Evolutionary conservation across 2,797 vertebrate genomes (phyloP).

Genomic region (Triplophysa yarkandensis): DNA sequence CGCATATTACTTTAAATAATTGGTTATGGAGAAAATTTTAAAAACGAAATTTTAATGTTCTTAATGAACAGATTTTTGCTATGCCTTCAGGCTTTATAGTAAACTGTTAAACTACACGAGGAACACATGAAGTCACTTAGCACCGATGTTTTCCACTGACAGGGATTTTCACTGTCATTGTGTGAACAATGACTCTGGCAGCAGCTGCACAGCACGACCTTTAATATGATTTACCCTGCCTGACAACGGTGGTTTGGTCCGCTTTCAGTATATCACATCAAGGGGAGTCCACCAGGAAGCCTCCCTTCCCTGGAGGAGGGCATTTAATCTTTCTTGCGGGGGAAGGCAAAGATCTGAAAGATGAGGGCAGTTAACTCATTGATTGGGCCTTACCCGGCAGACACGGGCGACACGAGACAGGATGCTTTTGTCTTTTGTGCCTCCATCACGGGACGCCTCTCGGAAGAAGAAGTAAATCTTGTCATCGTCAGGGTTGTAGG

Average conservation of each 20-base stretch:
- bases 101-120: background rate
- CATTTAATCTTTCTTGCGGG: conserved; percentile 27
- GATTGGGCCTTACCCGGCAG: conserved; percentile 85
- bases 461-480: conserved; percentile 99
- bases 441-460: conserved; percentile 89
- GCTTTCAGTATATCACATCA: conserved; percentile 63
- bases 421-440: conserved; percentile 86
- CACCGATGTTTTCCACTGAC: background rate
- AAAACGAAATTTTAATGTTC: background rate
- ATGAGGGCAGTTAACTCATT: background rate
- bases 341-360: conserved; percentile 26
- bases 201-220: conserved; percentile 37
- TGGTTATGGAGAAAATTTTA: no score
- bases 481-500: conserved; percentile 95
- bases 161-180: conserved; percentile 36
- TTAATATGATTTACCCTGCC: conserved; percentile 59
- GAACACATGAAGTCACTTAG: conserved; percentile 24
- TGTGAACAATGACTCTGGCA: conserved; percentile 22
- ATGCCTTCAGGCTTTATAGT: background rate
- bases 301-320: conserved; percentile 44
- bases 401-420: conserved; percentile 95
- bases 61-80: background rate
- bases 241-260: conserved; percentile 46
- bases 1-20: no score
- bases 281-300: conserved; percentile 59